Base-by-base conservation (phyloP, 1,140 invertebrate genomes). In the Tetragonula clypearis region DNA sequence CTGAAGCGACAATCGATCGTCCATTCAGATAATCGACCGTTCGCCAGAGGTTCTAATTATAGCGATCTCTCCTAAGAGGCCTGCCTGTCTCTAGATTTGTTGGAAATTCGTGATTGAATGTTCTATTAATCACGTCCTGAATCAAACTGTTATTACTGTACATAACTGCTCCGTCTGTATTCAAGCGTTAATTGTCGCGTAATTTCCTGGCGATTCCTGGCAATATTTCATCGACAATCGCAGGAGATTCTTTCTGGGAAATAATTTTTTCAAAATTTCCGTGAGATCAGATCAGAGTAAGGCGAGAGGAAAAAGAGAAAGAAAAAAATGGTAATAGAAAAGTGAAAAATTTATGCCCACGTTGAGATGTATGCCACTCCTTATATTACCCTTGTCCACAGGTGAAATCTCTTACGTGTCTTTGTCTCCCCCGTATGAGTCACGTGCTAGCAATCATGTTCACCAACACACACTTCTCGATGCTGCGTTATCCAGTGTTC, bases 11-110 rank as follows among this genome's bases (percentile, higher is more conserved):
- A 65, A n/a, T 62, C 56, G 49, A n/a, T 49, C 21, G 58, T 35
- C 58, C 58, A 77, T 62, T 41, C 62, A 35, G 56, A 77, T 62
- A 26, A n/a, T 77, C 23, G 60, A 60, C 56, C 26, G 58, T 62
- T 23, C 35, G 8, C 6, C 23, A 14, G 9, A n/a, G 49, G 15
- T 49, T 1, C 2, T 9, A 15, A 23, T 23, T 21, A 62, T 26
- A 15, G 1, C 8, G 23, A 62, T 62, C 8, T 26, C 11, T 17
- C 75, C 17, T 8, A 62, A 77, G 41, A 58, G 56, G 14, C 19
- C 3, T 15, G n/a, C 3, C 35, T 35, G 23, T 55, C n/a, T 62
- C 15, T 11, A 41, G 21, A 62, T 17, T 41, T 77, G 41, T 26
- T 62, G 26, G 58, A 12, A 49, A 41, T 62, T 77, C 56, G 23